phyloP scores from a whole-genome alignment of 2,113 vertebrate genomes.

The Pseudorasbora parva region DNA sequence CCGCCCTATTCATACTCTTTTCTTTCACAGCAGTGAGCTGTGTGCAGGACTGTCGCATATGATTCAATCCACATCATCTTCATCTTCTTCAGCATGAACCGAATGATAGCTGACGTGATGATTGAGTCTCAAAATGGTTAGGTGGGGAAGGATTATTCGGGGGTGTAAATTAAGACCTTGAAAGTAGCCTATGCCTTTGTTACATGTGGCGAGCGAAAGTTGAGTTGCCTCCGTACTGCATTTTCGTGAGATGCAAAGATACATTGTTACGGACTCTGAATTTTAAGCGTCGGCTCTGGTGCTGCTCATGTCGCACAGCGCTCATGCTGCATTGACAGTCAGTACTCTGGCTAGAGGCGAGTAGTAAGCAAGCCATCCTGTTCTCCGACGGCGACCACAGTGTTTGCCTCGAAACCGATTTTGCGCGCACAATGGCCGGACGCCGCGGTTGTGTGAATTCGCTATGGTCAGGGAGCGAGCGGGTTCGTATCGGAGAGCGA shows the following conservation, averaged over 20 bases:
- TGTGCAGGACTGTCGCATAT: constrained; percentile 37
- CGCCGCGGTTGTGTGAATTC: constrained; percentile 77
- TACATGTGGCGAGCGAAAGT: constrained; percentile 43
- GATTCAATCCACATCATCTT: constrained; percentile 32
- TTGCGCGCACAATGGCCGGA: constrained; percentile 68
- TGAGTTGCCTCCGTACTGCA: constrained; percentile 34
- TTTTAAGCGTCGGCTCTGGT: constrained; percentile 25
- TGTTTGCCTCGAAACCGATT: constrained; percentile 3
- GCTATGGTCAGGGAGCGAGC: constrained; percentile 81
- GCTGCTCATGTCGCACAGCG: constrained; percentile 39
- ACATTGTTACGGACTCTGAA: constrained; percentile 25
- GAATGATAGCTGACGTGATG: constrained; percentile 18
- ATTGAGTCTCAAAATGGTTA: constrained; percentile 3
- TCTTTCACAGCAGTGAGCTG: constrained; percentile 43
- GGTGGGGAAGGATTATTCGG: neutral
- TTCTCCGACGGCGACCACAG: constrained; percentile 43
- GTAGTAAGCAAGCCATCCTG: neutral
- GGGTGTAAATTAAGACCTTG: neutral
- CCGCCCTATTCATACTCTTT: constrained; percentile 65
- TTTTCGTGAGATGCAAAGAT: neutral
- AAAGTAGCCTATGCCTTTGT: constrained; percentile 19
- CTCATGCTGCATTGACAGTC: constrained; percentile 50
- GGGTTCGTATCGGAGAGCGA: constrained; percentile 80
- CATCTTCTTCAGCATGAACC: constrained; percentile 37
- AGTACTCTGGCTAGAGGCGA: constrained; percentile 48